Evolutionary conservation across 2,113 vertebrate genomes (phyloP).

Genomic region (Phocoena sinus): DNA sequence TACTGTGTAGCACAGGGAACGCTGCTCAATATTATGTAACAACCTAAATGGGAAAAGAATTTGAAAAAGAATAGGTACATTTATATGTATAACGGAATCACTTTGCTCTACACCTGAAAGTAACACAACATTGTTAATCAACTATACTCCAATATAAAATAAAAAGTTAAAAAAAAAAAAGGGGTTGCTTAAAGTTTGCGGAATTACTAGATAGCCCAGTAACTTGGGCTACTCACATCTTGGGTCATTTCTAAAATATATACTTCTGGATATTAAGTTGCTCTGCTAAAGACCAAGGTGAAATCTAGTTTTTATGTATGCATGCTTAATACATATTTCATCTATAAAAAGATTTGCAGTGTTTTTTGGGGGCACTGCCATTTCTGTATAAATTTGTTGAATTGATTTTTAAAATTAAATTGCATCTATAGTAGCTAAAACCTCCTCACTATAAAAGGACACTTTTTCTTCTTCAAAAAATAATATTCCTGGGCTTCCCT

Average conservation of each 20-base stretch:
- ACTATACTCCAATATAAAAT: no score
- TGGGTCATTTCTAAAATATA: not conserved
- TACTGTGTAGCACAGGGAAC: no score
- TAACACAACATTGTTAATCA: no score
- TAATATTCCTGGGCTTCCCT: not conserved
- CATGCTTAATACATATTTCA: not conserved
- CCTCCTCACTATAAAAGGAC: not conserved
- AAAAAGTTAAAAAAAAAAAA: not conserved
- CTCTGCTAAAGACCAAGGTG: not conserved
- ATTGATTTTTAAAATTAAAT: conserved; percentile 26
- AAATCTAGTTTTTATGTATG: not conserved
- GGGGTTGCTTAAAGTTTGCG: not conserved
- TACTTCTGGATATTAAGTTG: not conserved
- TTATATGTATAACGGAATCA: no score
- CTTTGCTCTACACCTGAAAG: no score
- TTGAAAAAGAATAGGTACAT: no score
- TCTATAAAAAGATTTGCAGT: not conserved
- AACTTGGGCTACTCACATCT: not conserved
- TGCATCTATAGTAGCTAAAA: not conserved
- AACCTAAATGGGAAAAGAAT: no score
- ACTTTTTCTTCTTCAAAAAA: not conserved
- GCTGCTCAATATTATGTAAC: no score
- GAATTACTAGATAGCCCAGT: not conserved
- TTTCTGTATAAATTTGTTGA: not conserved
- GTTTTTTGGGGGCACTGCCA: not conserved